Conservation (phyloP, 2,888 invertebrate genomes). For the Rhagophthalmus giganteus region DNA sequence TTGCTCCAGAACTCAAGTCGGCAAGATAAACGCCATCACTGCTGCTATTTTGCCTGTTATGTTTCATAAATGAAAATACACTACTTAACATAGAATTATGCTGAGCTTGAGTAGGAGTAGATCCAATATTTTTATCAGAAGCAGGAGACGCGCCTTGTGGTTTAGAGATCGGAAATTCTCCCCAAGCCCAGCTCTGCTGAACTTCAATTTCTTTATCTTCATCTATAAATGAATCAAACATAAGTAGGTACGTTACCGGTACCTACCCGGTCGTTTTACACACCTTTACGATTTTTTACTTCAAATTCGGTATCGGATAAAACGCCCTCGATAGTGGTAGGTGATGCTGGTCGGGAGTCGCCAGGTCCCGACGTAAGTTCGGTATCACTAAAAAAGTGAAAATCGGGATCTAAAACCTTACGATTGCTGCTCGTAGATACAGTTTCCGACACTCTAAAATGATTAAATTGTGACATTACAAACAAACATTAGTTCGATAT, state of each 20-base stretch:
- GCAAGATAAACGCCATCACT: constrained; percentile 88
- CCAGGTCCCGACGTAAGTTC: constrained; percentile 75
- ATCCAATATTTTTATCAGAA: constrained; percentile 39
- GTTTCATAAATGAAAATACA: constrained; percentile 92
- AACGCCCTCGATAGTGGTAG: constrained; percentile 60
- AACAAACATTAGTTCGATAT: constrained; percentile 1
- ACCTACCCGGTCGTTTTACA: no score
- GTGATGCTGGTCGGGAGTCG: constrained; percentile 71
- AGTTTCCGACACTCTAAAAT: constrained; percentile 30
- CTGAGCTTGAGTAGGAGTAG: constrained; percentile 44
- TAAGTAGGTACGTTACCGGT: no score
- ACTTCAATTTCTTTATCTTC: constrained; percentile 46
- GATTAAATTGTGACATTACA: no score
- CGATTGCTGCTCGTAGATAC: constrained; percentile 31
- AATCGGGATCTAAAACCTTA: constrained; percentile 64
- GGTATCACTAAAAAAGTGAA: constrained; percentile 92
- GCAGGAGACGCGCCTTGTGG: constrained; percentile 44
- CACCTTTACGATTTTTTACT: constrained; percentile 60
- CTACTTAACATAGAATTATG: constrained; percentile 79
- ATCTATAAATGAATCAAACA: constrained; percentile 33
- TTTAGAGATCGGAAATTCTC: constrained; percentile 71
- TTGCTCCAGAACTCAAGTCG: constrained; percentile 83
- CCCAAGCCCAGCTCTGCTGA: constrained; percentile 85
- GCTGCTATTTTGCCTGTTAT: constrained; percentile 59
- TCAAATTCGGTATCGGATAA: constrained; percentile 96